Evolutionary conservation across 2,797 vertebrate genomes (phyloP), one percentile per base, ranked within the genome.

Genomic region (Corythornis leucogaster): DNA sequence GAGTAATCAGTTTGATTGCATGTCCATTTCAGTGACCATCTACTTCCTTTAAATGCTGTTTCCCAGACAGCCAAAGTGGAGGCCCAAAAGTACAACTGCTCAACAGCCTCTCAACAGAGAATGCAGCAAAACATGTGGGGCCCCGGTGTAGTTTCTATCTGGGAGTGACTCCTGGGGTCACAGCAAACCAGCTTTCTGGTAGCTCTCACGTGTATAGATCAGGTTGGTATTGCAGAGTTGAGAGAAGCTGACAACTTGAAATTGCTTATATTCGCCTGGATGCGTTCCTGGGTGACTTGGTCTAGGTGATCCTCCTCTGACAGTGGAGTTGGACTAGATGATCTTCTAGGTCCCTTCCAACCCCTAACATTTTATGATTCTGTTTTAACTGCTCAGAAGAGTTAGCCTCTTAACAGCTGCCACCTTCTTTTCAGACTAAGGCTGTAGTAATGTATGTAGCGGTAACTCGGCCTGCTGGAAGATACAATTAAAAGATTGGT

Each of bases 101-200:
- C 26, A 2, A 1, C 19, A 63, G 58, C 26, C 11, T 43, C 54
- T 7, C 11, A 11, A 7, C 40, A n/a, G 46, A 31, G 58, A 8
- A 48, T 0, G 3, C 5, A 5, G 63, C n/a, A 66, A 61, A 74
- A 57, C 2, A 0, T 11, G 19, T n/a, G 31, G 14, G 6, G 1
- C 15, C 55, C 14, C 4, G 6, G 11, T 51, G 7, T 3, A 2
- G 12, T 3, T 31, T 69, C 35, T 17, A 0, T 8, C 11, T 46
- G n/a, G 28, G 24, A 22, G 31, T 2, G 0, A 33, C 33, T 33
- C 35, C 64, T 22, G 33, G 30, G n/a, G 14, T 54, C 66, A 45
- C 3, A 28, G 40, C 40, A 74, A 46, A 12, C 17, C 64, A 79
- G 38, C 67, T 30, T 20, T 40, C n/a, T 24, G 38, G 30, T 31